These are phyloP conservation scores for Drosophila cracens DNA, from an alignment of 2,888 invertebrate genomes.

Conservation along the genomic window DNA sequence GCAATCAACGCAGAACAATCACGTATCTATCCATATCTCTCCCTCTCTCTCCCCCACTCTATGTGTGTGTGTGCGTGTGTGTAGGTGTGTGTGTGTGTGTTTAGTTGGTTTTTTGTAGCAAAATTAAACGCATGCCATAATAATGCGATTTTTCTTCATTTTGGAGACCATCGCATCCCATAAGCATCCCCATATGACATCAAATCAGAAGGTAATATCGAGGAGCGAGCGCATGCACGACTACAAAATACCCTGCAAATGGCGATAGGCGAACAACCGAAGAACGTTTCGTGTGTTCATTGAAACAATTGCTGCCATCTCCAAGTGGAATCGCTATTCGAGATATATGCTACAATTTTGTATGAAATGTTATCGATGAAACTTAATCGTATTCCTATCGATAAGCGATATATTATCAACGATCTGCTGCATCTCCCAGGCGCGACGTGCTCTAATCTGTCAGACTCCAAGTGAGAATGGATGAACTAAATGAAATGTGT, in stretches of 20 bases:
- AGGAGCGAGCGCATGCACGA: background rate
- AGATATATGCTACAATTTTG: background rate
- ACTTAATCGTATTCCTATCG: background rate
- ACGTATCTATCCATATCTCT: constrained; percentile 25
- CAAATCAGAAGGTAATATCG: constrained; percentile 27
- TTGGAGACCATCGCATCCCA: constrained; percentile 27
- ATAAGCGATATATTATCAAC: background rate
- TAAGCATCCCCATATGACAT: constrained; percentile 32
- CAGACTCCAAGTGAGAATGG: background rate
- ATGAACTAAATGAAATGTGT: background rate
- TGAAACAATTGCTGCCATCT: background rate
- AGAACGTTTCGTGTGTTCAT: background rate
- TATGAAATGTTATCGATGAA: background rate
- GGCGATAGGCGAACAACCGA: background rate
- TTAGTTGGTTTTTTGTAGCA: constrained; percentile 45
- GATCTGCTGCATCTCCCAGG: background rate
- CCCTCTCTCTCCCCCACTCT: background rate
- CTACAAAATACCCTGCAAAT: constrained; percentile 11
- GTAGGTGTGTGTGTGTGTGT: constrained; percentile 7
- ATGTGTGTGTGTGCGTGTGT: background rate
- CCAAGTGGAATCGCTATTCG: background rate
- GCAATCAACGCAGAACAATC: constrained; percentile 64
- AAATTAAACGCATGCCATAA: constrained; percentile 78
- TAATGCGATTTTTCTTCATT: constrained; percentile 75
- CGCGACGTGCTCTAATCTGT: background rate